Percentiles rank a stretch among this genome's conserved stretches.
Conservation (phyloP, 2,113 vertebrate genomes). For the Suncus etruscus region DNA sequence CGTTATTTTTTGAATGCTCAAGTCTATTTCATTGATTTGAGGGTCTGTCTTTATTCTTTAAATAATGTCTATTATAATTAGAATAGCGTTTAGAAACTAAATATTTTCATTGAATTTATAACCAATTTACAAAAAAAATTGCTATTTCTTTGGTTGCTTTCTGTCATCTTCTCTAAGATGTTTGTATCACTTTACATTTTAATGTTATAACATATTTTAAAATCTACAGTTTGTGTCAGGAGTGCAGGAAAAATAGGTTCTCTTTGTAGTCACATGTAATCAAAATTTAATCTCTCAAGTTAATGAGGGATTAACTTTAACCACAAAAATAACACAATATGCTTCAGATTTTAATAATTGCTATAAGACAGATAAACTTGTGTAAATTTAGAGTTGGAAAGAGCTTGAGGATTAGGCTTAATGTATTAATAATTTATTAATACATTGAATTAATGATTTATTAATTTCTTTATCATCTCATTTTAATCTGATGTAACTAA, state of each 20-base stretch:
- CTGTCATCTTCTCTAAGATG: background rate
- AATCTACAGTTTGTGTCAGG: constrained; percentile 43
- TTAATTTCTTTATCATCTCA: background rate
- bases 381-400: constrained; percentile 38
- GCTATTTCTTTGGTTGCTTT: background rate
- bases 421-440: too few relatives aligned
- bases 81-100: too few relatives aligned
- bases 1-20: too few relatives aligned
- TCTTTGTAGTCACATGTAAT: constrained; percentile 60
- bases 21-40: too few relatives aligned
- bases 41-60: too few relatives aligned
- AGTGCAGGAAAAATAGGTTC: background rate
- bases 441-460: too few relatives aligned
- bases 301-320: constrained; percentile 72
- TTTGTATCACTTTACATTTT: constrained; percentile 38
- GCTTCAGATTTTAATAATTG: constrained; percentile 68
- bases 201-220: background rate
- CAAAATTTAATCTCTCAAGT: constrained; percentile 56
- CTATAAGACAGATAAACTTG: background rate
- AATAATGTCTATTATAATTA: too few relatives aligned
- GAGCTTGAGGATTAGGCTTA: constrained; percentile 35
- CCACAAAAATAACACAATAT: constrained; percentile 22
- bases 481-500: background rate
- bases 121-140: too few relatives aligned
- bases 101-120: too few relatives aligned